phyloP scores from a whole-genome alignment of 2,797 vertebrate genomes.

The Kryptolebias ocellatus region DNA sequence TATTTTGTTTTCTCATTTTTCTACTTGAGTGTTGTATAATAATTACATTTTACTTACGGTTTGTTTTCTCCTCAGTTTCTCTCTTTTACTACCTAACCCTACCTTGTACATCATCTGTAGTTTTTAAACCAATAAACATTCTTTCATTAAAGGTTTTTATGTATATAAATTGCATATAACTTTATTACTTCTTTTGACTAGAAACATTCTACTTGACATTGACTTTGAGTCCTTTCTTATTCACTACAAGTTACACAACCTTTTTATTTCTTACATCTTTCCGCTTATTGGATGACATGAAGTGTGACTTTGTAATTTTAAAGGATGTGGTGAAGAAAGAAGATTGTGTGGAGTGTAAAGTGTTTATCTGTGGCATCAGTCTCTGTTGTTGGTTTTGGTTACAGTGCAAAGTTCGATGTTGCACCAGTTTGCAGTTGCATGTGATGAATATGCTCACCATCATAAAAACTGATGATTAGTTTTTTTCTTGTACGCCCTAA shows the following conservation, averaged over 20 bases:
- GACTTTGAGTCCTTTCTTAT: conserved; percentile 19
- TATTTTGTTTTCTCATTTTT: not conserved
- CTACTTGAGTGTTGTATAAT: no score
- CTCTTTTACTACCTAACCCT: no score
- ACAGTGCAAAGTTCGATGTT: not conserved
- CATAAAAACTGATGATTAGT: no score
- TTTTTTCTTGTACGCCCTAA: no score
- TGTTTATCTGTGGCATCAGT: not conserved
- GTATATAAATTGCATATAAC: conserved; percentile 21
- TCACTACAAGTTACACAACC: conserved; percentile 11
- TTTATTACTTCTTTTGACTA: conserved; percentile 28
- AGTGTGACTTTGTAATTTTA: conserved; percentile 4
- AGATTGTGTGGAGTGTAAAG: not conserved
- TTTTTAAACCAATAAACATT: not conserved
- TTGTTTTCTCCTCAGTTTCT: no score
- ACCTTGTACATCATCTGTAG: no score
- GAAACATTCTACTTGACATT: conserved; percentile 19
- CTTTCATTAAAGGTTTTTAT: not conserved
- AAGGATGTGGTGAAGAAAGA: not conserved
- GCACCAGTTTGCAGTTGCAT: no score
- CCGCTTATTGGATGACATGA: conserved; percentile 10
- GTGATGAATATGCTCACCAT: no score
- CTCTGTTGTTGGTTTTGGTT: not conserved
- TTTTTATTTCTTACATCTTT: conserved; percentile 11
- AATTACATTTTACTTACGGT: no score